phyloP scores from a whole-genome alignment of 2,797 vertebrate genomes.

The Adelosebastes latens region DNA sequence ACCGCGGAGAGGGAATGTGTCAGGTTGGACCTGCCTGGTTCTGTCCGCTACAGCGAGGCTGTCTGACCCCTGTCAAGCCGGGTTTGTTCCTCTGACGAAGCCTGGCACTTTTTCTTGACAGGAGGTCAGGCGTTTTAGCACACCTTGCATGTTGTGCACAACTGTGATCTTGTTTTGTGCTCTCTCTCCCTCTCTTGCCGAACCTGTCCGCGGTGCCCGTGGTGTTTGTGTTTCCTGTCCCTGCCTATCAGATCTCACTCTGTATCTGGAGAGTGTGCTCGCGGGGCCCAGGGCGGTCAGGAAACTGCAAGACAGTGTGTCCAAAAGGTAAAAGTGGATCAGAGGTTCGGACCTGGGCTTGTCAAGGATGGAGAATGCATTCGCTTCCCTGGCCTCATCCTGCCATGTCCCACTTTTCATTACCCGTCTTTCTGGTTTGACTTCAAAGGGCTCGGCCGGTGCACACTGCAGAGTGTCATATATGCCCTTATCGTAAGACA shows the following conservation, averaged over 20 bases:
- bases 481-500: slow-evolving; percentile 36
- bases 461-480: slow-evolving; percentile 27
- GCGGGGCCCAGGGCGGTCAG: slow-evolving; percentile 30
- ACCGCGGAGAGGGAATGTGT: slow-evolving; percentile 28
- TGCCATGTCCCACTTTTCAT: slow-evolving; percentile 66
- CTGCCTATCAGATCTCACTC: slow-evolving; percentile 62
- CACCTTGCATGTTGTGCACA: slow-evolving; percentile 72
- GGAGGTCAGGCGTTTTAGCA: slow-evolving; percentile 71
- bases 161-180: slow-evolving; percentile 35
- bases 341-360: slow-evolving; percentile 58
- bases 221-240: slow-evolving; percentile 68
- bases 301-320: slow-evolving; percentile 52
- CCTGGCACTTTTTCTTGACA: slow-evolving; percentile 62
- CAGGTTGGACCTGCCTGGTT: slow-evolving; percentile 51
- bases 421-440: slow-evolving; percentile 41
- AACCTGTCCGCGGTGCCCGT: slow-evolving; percentile 41
- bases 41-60: slow-evolving; percentile 50
- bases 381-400: slow-evolving; percentile 58
- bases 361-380: slow-evolving; percentile 65
- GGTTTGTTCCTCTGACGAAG: slow-evolving; percentile 62
- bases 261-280: slow-evolving; percentile 36
- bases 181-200: slow-evolving; percentile 2
- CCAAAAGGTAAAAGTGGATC: slow-evolving; percentile 68
- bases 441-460: slow-evolving; percentile 62
- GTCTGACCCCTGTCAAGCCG: slow-evolving; percentile 73